Evolutionary conservation across 2,113 vertebrate species (phyloP).

Genomic region (Martes martes): DNA sequence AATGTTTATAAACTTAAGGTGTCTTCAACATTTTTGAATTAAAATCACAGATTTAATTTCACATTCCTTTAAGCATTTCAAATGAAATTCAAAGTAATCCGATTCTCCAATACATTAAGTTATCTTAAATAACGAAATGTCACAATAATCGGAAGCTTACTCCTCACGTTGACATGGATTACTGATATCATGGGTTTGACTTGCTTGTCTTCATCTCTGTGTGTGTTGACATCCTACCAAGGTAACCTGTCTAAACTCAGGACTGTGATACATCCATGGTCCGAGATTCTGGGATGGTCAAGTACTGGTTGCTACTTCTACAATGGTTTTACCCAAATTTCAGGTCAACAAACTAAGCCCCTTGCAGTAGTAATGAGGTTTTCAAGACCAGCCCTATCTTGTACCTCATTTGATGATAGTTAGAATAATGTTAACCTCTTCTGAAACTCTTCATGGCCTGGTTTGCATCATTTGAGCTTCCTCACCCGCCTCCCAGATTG

Average conservation of each 20-base stretch:
- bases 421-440: neutral
- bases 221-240: neutral
- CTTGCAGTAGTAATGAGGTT: neutral
- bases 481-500: neutral
- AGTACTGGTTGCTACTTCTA: neutral
- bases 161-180: neutral
- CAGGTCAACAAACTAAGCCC: neutral
- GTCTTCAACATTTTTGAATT: conserved; percentile 7
- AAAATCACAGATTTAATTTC: conserved; percentile 12
- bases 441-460: neutral
- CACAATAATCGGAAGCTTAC: neutral
- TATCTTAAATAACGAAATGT: neutral
- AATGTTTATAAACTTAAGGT: neutral
- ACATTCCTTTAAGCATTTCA: conserved; percentile 27
- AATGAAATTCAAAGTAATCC: neutral
- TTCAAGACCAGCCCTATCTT: neutral
- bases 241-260: neutral
- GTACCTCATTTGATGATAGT: neutral
- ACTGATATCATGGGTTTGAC: neutral
- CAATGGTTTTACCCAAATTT: neutral
- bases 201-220: neutral
- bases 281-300: neutral
- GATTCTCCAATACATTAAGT: neutral
- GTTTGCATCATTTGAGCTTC: neutral
- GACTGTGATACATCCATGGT: neutral